Evolutionary conservation across 2,797 vertebrate genomes (phyloP), one percentile per base, ranked within the genome.

Genomic region (Sebastes aleutianus): DNA sequence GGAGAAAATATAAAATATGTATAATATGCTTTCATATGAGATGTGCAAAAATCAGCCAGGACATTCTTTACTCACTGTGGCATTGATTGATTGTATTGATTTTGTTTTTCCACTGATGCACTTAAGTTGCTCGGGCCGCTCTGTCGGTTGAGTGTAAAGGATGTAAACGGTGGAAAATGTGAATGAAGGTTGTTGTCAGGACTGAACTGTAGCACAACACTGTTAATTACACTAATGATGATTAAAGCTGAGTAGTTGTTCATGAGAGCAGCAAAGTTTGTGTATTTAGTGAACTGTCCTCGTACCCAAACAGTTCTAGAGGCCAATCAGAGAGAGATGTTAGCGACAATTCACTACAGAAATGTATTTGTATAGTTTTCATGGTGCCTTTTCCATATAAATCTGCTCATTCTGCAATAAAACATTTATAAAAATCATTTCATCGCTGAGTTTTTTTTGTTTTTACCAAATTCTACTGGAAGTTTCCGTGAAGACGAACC

Each of bases 381-480:
- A 95, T 96, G 93, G 96, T 97, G 97, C 97, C 97, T 97, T 97
- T 96, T 96, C 93, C 95, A 95, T 92, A 83, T 78, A 71, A 92
- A 95, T 95, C 93, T 95, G 94, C 94, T 94, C 93, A 94, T 94
- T 95, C 95, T 96, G 93, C 95, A 97, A 97, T 97, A 88, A 97
- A 97, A 96, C 82, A 92, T 92, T 95, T 94, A 93, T 74, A 78
- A 66, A 88, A 77, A 65, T 39, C 1, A 4, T 5, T 4, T 31
- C 3, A 1, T 5, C 1, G 43, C 16, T 18, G 22, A 27, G 10
- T 79, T 58, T 50, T 27, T 11, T 4, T 43, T 14, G 2, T 6
- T 11, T 4, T 13, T 1, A 72, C 26, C 8, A 29, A 59, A 7
- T 20, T 24, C 54, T 56, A 3, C 43, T 47, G 43, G 43, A 47